Conservation (phyloP, 2,888 invertebrate genomes). For the Thereva nobilitata region DNA sequence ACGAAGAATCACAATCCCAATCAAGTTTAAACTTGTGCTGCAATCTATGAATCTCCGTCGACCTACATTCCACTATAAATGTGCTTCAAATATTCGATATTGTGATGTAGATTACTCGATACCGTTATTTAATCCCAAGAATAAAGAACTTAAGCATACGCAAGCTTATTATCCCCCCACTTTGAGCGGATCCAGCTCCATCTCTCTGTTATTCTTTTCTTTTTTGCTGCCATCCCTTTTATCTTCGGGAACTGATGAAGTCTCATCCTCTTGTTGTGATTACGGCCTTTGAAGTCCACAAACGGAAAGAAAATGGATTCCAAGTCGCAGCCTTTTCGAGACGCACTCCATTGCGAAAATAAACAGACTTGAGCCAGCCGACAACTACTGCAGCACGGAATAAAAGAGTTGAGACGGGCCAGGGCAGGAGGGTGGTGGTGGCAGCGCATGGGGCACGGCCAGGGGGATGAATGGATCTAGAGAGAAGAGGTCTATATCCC, state of each 20-base stretch:
- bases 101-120: no score
- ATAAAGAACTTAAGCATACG: no score
- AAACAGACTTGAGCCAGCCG: constrained; percentile 23
- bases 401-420: constrained; percentile 8
- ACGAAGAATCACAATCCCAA: no score
- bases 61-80: no score
- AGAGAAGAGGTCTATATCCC: no score
- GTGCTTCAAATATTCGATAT: no score
- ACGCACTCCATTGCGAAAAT: constrained; percentile 23
- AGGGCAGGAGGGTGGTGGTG: not conserved
- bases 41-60: no score
- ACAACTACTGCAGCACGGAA: constrained; percentile 26
- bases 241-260: constrained; percentile 19
- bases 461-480: not conserved
- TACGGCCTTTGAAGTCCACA: constrained; percentile 15
- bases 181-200: not conserved
- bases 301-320: constrained; percentile 25
- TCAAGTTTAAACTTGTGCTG: no score
- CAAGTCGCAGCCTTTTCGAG: constrained; percentile 22
- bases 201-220: not conserved
- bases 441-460: not conserved
- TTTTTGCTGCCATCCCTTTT: constrained; percentile 15
- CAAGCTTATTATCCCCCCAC: no score
- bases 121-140: no score
- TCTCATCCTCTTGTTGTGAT: constrained; percentile 14